Base-by-base conservation (phyloP, 2,113 vertebrate species). In the Tinamus guttatus region DNA sequence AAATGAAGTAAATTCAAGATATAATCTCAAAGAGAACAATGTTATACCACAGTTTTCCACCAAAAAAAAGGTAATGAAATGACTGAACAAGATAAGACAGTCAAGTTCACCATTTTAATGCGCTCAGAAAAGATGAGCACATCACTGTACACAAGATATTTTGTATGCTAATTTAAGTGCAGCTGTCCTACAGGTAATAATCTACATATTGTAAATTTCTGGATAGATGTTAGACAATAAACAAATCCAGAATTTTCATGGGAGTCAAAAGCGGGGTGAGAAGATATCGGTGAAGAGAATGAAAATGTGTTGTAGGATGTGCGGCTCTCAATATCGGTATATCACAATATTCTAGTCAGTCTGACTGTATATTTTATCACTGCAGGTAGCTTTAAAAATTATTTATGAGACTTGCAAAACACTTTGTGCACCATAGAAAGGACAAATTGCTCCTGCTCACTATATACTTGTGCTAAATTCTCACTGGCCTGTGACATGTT, bases 351-450 rank as follows among this genome's bases (percentile, higher is more conserved):
- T 94, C 73, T 21, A 86, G 56, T 70, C 91, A 86, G 79, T 10
- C 64, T 51, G 13, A 21, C 56, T 94, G 60, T 47, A 64, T 95
- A 78, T 91, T 94, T 95, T 81, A 85, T 91, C 82, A 58, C 51
- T 74, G 81, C 38, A 83, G 71, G 79, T 78, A 70, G 40, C 82
- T 95, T 81, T 88, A 71, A 95, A 96, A 93, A 87, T 94, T 95
- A 93, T 93, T 95, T 95, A 95, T 95, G 92, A 93, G 87, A 56
- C 54, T 85, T 88, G 69, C 76, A 91, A 85, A 95, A 63, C 75
- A 85, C 36, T 95, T 96, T 89, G 81, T 87, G 71, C 89, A 95
- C 85, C 71, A 87, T 87, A 83, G 84, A 87, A 87, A 87, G 87
- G 76, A 95, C 79, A 95, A 94, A 95, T 94, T 82, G 67, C 80